phyloP scores from a whole-genome alignment of 2,113 vertebrate genomes.

The Opisthocomus hoazin region DNA sequence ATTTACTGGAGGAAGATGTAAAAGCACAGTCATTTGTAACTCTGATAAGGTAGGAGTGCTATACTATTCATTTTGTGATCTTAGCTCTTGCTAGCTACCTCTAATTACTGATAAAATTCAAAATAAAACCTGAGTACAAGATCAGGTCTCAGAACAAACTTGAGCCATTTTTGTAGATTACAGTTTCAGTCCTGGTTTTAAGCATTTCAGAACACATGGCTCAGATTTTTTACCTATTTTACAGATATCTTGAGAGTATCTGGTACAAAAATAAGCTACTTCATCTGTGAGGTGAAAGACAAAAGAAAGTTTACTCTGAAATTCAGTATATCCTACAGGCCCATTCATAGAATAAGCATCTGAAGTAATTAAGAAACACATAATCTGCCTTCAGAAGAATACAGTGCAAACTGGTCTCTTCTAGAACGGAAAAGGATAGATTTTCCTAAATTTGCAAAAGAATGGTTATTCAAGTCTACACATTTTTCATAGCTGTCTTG shows the following conservation, averaged over 20 bases:
- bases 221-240: background rate
- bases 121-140: background rate
- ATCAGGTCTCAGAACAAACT: background rate
- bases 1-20: background rate
- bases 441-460: conserved; percentile 50
- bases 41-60: background rate
- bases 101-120: background rate
- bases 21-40: background rate
- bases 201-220: background rate
- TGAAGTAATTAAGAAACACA: conserved; percentile 35
- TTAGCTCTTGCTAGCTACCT: background rate
- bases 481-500: conserved; percentile 27
- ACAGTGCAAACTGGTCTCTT: conserved; percentile 37
- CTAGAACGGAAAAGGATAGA: conserved; percentile 51
- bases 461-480: background rate
- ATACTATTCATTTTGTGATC: background rate
- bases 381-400: background rate
- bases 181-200: background rate
- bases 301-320: conserved; percentile 1
- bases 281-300: background rate
- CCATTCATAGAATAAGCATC: background rate
- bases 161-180: background rate
- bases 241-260: background rate
- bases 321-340: background rate
- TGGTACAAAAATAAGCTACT: background rate